A percentile compares a stretch with the other conserved stretches of the same genome.
phyloP scores from a whole-genome alignment of 2,113 vertebrate species.

The Lota lota region DNA sequence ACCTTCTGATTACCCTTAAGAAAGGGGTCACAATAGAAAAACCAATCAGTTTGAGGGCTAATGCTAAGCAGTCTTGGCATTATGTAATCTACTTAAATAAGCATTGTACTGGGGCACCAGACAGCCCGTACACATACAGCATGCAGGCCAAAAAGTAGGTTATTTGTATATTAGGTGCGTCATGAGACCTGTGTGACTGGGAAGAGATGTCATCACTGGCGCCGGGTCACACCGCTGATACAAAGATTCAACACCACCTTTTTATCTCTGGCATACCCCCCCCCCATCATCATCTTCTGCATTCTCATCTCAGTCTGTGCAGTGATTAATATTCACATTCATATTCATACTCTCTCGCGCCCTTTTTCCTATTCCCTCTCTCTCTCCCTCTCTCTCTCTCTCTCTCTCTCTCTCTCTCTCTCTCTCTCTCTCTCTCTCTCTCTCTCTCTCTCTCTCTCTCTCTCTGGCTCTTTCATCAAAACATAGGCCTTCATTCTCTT shows the following conservation, averaged over 20 bases:
- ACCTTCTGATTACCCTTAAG: too few species aligned
- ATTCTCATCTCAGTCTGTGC: neutral
- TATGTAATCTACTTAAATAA: too few species aligned
- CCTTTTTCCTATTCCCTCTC: slow-evolving; percentile 8
- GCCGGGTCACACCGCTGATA: too few species aligned
- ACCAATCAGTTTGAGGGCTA: too few species aligned
- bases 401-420: slow-evolving; percentile 1
- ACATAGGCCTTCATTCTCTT: neutral
- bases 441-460: slow-evolving; percentile 22
- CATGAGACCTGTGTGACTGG: slow-evolving; percentile 11
- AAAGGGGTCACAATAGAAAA: too few species aligned
- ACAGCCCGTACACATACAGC: neutral
- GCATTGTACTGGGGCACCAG: too few species aligned
- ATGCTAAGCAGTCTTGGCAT: too few species aligned
- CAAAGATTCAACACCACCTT: too few species aligned
- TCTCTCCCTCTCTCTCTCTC: slow-evolving; percentile 7
- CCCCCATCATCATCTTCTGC: neutral
- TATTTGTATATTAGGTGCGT: slow-evolving; percentile 39
- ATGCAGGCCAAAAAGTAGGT: slow-evolving; percentile 24
- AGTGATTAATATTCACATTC: too few species aligned
- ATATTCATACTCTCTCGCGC: neutral
- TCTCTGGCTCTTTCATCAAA: neutral
- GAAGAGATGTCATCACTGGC: neutral
- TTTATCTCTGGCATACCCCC: too few species aligned
- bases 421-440: slow-evolving; percentile 15